Evolutionary conservation across 2,888 invertebrate species (phyloP).

Genomic region (Protodeltote pygarga): DNA sequence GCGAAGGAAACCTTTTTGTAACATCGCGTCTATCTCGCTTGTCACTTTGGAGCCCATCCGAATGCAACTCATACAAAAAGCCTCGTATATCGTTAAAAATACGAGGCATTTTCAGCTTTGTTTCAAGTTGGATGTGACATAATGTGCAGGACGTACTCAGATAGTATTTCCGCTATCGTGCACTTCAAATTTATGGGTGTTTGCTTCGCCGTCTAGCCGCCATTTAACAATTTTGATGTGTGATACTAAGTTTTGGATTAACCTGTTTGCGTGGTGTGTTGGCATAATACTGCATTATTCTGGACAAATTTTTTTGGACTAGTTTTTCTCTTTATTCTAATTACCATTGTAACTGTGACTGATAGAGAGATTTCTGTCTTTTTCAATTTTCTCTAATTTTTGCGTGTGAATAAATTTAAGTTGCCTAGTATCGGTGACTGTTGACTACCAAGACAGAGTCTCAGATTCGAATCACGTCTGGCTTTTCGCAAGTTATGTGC

Average conservation of each 20-base stretch:
- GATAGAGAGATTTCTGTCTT: no score
- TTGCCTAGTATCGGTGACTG: no score
- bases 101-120: constrained; percentile 45
- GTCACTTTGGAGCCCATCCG: constrained; percentile 35
- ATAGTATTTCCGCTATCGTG: constrained; percentile 63
- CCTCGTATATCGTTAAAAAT: constrained; percentile 48
- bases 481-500: no score
- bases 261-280: constrained; percentile 2
- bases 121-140: constrained; percentile 53
- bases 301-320: no score
- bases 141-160: constrained; percentile 54
- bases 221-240: constrained; percentile 72
- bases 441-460: no score
- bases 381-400: no score
- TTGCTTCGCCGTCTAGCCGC: constrained; percentile 65
- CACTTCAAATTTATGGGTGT: constrained; percentile 72
- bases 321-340: no score
- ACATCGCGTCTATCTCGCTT: constrained; percentile 33
- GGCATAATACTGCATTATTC: no score
- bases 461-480: no score
- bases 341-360: no score
- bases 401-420: no score
- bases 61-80: constrained; percentile 52
- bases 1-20: constrained; percentile 41
- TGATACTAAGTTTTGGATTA: constrained; percentile 51